These are phyloP conservation scores for Formica exsecta DNA, from an alignment of 1,140 invertebrate genomes.

Conservation along the genomic window DNA sequence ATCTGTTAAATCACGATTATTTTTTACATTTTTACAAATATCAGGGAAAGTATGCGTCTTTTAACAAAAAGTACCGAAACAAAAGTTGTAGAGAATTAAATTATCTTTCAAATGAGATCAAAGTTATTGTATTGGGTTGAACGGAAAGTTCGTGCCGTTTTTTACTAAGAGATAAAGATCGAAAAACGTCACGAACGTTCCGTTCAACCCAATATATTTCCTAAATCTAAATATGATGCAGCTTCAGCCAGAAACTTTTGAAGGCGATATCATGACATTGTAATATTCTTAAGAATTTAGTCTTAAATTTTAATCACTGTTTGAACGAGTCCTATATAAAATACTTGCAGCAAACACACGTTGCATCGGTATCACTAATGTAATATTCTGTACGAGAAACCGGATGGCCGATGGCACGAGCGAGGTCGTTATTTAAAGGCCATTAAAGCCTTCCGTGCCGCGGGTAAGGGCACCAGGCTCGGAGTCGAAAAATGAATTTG, in stretches of 20 bases:
- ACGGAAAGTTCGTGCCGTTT: too few relatives aligned
- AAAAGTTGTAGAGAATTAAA: too few relatives aligned
- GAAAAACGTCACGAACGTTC: too few relatives aligned
- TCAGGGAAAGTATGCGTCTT: too few relatives aligned
- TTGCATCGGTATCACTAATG: slow-evolving; percentile 17
- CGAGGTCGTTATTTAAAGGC: slow-evolving; percentile 56
- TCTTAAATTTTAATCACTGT: not conserved
- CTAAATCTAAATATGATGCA: not conserved
- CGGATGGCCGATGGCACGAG: slow-evolving; percentile 46
- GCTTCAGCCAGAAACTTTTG: not conserved
- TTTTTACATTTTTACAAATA: too few relatives aligned
- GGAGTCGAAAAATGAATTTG: slow-evolving; percentile 66
- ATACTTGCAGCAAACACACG: not conserved
- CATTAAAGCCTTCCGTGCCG: slow-evolving; percentile 63
- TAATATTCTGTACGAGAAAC: slow-evolving; percentile 28
- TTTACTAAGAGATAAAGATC: too few relatives aligned
- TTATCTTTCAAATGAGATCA: too few relatives aligned
- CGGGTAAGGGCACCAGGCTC: slow-evolving; percentile 1
- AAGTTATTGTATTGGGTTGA: too few relatives aligned
- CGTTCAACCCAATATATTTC: too few relatives aligned
- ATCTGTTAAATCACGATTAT: too few relatives aligned
- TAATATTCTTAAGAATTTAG: not conserved
- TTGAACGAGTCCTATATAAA: not conserved
- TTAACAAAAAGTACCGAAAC: too few relatives aligned
- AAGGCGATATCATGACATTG: not conserved